Evolutionary conservation across 1,140 invertebrate species (phyloP).

Genomic region (Bathynomus jamesi): DNA sequence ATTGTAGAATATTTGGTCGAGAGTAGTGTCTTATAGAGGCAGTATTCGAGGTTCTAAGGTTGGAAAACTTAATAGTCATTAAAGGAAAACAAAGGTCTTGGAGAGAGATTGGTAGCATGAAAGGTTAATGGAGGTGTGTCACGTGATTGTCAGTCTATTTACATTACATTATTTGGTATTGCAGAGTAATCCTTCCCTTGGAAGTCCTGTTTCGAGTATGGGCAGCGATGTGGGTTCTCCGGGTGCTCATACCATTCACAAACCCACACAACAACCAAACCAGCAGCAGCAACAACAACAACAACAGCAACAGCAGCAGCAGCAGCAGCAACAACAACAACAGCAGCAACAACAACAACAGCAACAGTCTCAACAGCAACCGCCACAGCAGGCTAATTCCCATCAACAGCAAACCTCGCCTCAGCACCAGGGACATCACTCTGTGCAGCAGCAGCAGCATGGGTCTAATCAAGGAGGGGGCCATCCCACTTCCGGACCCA

Average conservation of each 20-base stretch:
- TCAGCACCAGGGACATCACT: constrained; percentile 46
- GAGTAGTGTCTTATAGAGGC: too few species aligned
- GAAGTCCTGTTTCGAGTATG: neutral
- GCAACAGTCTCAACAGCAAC: constrained; percentile 40
- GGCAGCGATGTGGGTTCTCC: neutral
- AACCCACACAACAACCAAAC: constrained; percentile 37
- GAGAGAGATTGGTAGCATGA: too few species aligned
- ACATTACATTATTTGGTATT: too few species aligned
- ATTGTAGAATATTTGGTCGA: too few species aligned
- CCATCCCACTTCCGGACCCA: neutral
- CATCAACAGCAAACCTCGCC: constrained; percentile 45
- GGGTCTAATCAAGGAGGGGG: constrained; percentile 42
- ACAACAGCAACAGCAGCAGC: constrained; percentile 44
- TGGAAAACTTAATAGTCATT: too few species aligned
- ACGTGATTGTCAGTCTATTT: too few species aligned
- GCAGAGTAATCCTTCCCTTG: neutral
- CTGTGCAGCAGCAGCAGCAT: constrained; percentile 42
- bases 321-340: constrained; percentile 42
- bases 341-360: constrained; percentile 45
- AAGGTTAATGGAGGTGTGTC: too few species aligned
- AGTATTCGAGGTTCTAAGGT: too few species aligned
- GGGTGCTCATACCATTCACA: constrained; percentile 4
- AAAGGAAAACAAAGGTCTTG: too few species aligned
- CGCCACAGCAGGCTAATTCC: constrained; percentile 37
- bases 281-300: constrained; percentile 41